Base-by-base conservation (phyloP, 2,888 invertebrate species). In the Allygus modestus region DNA sequence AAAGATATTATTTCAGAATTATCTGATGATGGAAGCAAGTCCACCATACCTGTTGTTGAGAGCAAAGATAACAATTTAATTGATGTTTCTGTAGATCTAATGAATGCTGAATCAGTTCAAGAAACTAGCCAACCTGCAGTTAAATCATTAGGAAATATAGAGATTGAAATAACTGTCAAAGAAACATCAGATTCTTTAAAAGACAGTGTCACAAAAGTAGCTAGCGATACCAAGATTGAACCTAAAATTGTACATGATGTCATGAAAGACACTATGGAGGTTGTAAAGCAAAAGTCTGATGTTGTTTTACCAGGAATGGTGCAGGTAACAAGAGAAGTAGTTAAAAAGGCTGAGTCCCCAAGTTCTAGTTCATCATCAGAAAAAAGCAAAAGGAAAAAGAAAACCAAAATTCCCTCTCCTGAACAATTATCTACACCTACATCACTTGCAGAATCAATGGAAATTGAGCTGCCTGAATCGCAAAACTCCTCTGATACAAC, bases 391-490 rank as follows among this genome's bases (percentile, higher is more conserved):
- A 41, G 26, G 41, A 73, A 61, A 61, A 82, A 85, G 43, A 77
- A 51, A 51, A 15, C 17, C 15, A 33, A 28, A 43, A 51, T 89
- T 33, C 88, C 87, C 87, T 37, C 86, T 81, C 85, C 84, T 20
- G 82, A 85, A 37, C 88, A 88, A 83, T 87, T 89, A 81, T 91
- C 91, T 41, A 85, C 90, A 7, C 90, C 91, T 75, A 92, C 92
- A 1, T 92, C 92, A 23, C 88, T 93, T 75, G 92, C 91, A 2
- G 92, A 93, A 88, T 93, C 93, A 5, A 91, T 91, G 23, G 92
- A 93, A 84, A 91, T 93, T 73, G 89, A 91, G 84, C 88, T 93
- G 26, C 91, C 92, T 28, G 90, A 92, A 85, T 90, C 91, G 5
- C 87, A 87, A 75, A 83, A 73, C 46, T 87, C 89, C 82, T 92